Evolutionary conservation across 2,888 invertebrate species (phyloP).

Genomic region (Drosophila longiperda): DNA sequence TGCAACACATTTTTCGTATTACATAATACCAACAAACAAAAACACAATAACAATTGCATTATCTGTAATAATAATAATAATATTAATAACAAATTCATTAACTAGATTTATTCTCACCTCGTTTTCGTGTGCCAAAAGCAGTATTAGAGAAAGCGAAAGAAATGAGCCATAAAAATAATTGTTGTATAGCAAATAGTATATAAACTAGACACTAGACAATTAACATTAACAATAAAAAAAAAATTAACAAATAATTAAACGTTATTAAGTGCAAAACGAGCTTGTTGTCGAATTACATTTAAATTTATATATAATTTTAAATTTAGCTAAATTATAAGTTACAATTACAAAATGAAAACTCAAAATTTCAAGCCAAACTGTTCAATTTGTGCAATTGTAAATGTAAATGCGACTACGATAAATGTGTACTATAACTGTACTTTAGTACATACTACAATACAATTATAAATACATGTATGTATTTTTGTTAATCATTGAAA

Average conservation of each 20-base stretch:
- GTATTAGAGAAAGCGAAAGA: not conserved
- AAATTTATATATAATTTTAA: conserved; percentile 63
- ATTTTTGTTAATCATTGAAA: conserved; percentile 58
- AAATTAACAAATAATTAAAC: conserved; percentile 24
- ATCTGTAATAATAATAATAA: conserved; percentile 22
- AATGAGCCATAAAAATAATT: conserved; percentile 29
- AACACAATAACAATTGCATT: conserved; percentile 27
- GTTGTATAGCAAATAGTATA: conserved; percentile 54
- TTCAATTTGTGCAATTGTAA: conserved; percentile 35
- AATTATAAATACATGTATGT: conserved; percentile 4
- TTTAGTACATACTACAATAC: conserved; percentile 11
- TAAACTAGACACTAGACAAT: conserved; percentile 31
- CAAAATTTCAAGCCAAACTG: conserved; percentile 12
- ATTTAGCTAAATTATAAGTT: conserved; percentile 55
- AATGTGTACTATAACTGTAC: conserved; percentile 30
- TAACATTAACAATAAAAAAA: conserved; percentile 32
- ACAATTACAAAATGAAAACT: conserved; percentile 26
- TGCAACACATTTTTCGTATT: conserved; percentile 39
- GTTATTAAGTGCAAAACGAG: conserved; percentile 81
- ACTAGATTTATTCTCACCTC: conserved; percentile 49
- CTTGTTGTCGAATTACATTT: conserved; percentile 74
- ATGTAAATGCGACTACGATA: conserved; percentile 24
- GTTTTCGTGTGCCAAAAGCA: conserved; percentile 40
- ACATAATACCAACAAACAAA: conserved; percentile 28
- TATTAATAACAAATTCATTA: conserved; percentile 19